These are phyloP conservation scores for Drosophila kikkawai DNA, from an alignment of 1,140 invertebrate species.

Conservation along the genomic window DNA sequence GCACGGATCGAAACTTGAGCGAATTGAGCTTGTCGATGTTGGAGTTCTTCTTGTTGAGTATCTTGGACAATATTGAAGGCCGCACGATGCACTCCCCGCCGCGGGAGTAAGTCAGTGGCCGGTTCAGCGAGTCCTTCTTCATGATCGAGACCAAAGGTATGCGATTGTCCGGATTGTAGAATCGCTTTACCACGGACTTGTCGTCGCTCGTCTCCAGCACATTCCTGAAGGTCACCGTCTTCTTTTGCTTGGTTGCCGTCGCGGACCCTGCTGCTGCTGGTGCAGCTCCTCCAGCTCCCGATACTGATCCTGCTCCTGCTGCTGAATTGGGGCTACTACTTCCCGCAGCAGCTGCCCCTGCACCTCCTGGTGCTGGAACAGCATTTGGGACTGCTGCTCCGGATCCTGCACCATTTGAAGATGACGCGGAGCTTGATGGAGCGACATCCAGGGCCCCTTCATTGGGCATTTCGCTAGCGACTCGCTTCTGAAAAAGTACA, in stretches of 20 bases:
- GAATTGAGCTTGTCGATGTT: conserved; percentile 85
- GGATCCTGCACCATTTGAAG: conserved; percentile 3
- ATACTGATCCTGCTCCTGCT: conserved; percentile 6
- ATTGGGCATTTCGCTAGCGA: conserved; percentile 64
- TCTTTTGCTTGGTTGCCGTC: conserved; percentile 70
- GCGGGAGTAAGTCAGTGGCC: conserved; percentile 63
- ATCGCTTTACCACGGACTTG: conserved; percentile 80
- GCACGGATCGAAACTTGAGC: conserved; percentile 77
- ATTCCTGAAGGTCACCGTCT: conserved; percentile 84
- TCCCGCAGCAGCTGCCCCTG: conserved; percentile 8
- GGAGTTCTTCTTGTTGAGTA: conserved; percentile 83
- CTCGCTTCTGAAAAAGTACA: conserved; percentile 57
- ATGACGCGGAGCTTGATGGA: conserved; percentile 6
- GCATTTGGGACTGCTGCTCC: neutral
- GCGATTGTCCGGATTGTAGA: conserved; percentile 83
- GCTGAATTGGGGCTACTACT: conserved; percentile 18
- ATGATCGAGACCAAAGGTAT: conserved; percentile 82
- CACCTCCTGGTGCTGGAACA: neutral
- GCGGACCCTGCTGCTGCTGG: conserved; percentile 9
- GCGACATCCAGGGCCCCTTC: conserved; percentile 42
- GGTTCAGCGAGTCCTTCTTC: conserved; percentile 82
- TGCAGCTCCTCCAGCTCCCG: neutral
- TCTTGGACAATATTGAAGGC: conserved; percentile 81
- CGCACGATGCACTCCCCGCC: conserved; percentile 82
- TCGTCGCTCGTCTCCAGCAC: conserved; percentile 84